Base-by-base conservation (phyloP, 2,113 vertebrate genomes). In the Lepisosteus osseus region DNA sequence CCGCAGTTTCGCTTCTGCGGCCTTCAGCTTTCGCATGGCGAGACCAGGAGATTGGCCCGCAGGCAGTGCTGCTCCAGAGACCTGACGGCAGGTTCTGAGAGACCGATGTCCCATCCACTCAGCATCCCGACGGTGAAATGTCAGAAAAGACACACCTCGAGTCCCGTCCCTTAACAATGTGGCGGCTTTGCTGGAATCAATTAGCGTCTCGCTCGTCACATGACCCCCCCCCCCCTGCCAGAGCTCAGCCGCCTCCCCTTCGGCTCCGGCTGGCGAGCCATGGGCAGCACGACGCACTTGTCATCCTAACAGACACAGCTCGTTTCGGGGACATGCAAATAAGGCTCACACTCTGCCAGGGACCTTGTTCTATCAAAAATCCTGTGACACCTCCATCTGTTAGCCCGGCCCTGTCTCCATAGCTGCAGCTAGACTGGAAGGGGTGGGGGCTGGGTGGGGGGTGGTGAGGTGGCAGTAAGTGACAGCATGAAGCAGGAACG, bases 331-430 rank as follows among this genome's bases (percentile, higher is more conserved):
- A 71, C 69, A 63, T 51, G 64, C n/a, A 72, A 72, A 72, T 72
- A 11, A 72, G 44, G 6, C 17, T 41, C n/a, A 44, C 51, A 44
- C 43, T 15, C 54, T 65, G 40, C 61, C 63, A 54, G 12, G 29
- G 65, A 45, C 65, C 72, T 72, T 65, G 45, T 73, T 75, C 65
- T 62, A 68, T 70, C 56, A 69, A 56, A 75, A 51, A 66, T 57
- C 40, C 57, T 75, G 41, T 73, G 68, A 75, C 73, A 73, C 65
- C 65, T 66, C 72, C 67, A 70, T 77, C 70, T 75, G 76, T 73
- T 77, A 63, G 29, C 45, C 45, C 41, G 54, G 63, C n/a, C 44
- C 4, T 4, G n/a, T 54, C 14, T 13, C 51, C 45, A 67, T 13
- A 8, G n/a, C 3, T n/a, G 61, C 14, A 65, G 45, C 59, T 56